A percentile compares a stretch with the other conserved stretches of the same genome.
These are phyloP conservation scores for Aspidiotus destructor DNA, from an alignment of 2,888 invertebrate genomes.

Conservation along the genomic window DNA sequence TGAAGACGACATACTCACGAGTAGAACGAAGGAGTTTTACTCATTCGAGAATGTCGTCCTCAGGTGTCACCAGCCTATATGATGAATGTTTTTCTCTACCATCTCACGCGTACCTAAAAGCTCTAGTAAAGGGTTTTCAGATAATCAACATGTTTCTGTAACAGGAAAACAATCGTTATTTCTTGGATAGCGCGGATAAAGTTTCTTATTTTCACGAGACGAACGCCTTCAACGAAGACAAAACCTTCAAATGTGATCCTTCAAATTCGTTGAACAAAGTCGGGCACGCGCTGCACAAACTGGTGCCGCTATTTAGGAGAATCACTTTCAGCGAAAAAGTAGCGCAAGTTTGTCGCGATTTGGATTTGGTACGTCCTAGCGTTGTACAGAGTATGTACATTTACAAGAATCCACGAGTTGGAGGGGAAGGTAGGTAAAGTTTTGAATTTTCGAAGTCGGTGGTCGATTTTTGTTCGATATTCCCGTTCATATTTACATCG, in stretches of 20 bases:
- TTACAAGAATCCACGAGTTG: slow-evolving; percentile 86
- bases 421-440: slow-evolving; percentile 63
- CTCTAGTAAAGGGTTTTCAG: too few species aligned
- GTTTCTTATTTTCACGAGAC: slow-evolving; percentile 85
- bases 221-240: slow-evolving; percentile 64
- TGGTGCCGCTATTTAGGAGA: slow-evolving; percentile 68
- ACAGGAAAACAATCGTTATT: slow-evolving; percentile 53
- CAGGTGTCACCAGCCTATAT: too few species aligned
- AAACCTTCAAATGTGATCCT: slow-evolving; percentile 60
- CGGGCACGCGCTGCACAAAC: slow-evolving; percentile 77
- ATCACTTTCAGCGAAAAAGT: slow-evolving; percentile 77
- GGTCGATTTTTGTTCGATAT: too few species aligned
- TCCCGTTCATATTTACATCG: neutral
- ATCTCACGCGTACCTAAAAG: too few species aligned
- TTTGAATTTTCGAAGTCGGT: too few species aligned
- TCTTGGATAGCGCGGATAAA: slow-evolving; percentile 84
- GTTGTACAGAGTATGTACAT: slow-evolving; percentile 96
- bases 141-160: neutral
- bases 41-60: too few species aligned
- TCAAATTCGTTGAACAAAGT: slow-evolving; percentile 66
- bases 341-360: slow-evolving; percentile 59
- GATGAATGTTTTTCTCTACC: too few species aligned
- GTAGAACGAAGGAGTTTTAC: too few species aligned
- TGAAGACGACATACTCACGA: too few species aligned
- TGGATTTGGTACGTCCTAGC: slow-evolving; percentile 68